Conservation (phyloP, 2,888 invertebrate genomes). For the Desoria tigrina region DNA sequence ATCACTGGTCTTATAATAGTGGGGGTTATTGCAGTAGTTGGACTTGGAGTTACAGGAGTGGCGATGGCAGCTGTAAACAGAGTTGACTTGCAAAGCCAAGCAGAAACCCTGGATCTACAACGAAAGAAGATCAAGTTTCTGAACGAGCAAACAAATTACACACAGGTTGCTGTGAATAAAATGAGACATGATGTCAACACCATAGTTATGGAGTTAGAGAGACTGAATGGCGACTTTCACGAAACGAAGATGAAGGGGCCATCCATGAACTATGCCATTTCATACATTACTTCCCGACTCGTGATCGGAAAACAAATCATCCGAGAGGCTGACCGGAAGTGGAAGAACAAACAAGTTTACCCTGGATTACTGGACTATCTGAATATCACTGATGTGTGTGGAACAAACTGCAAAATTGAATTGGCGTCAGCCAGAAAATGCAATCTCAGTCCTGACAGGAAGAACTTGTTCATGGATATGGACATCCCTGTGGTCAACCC, state of each 20-base stretch:
- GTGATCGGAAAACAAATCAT: constrained; percentile 19
- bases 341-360: constrained; percentile 21
- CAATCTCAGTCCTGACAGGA: too few relatives aligned
- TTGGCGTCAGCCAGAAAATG: constrained; percentile 20
- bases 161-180: background rate
- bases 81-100: background rate
- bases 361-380: constrained; percentile 28
- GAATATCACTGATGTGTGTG: constrained; percentile 30
- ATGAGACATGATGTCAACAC: constrained; percentile 13
- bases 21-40: too few relatives aligned
- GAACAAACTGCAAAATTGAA: constrained; percentile 25
- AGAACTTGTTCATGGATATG: background rate
- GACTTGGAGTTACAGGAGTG: too few relatives aligned
- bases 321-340: constrained; percentile 10
- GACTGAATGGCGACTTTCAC: constrained; percentile 18
- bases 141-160: background rate
- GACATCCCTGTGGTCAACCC: constrained; percentile 13
- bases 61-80: too few relatives aligned
- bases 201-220: background rate
- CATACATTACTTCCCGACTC: constrained; percentile 21
- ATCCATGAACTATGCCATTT: constrained; percentile 14
- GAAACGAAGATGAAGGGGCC: constrained; percentile 22
- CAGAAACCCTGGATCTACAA: background rate
- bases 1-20: too few relatives aligned
- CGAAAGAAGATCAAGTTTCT: background rate